These are phyloP conservation scores for Penaeus japonicus DNA, from an alignment of 1,140 invertebrate species.

Conservation along the genomic window DNA sequence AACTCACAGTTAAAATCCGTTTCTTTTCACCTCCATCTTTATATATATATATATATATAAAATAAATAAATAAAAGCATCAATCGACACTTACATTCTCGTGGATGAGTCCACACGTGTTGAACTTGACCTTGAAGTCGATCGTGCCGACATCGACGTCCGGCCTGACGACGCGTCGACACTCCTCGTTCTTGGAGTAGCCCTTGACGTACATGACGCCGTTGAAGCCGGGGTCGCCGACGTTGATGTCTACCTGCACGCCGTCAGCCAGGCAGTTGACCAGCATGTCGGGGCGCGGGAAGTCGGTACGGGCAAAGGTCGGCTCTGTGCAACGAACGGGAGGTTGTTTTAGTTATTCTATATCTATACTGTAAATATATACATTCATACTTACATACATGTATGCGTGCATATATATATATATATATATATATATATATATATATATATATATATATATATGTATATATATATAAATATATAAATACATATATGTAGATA, in stretches of 20 bases:
- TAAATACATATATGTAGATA: too few species aligned
- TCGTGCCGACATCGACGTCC: slow-evolving; percentile 71
- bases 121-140: slow-evolving; percentile 90
- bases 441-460: too few species aligned
- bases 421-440: too few species aligned
- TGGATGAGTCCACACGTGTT: slow-evolving; percentile 90
- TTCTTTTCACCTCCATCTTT: too few species aligned
- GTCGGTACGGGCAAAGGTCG: slow-evolving; percentile 72
- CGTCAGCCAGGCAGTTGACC: slow-evolving; percentile 89
- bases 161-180: slow-evolving; percentile 82
- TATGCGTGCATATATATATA: too few species aligned
- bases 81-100: slow-evolving; percentile 76
- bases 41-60: too few species aligned
- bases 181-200: slow-evolving; percentile 90
- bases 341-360: slow-evolving; percentile 27
- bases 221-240: slow-evolving; percentile 81
- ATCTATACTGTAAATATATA: too few species aligned
- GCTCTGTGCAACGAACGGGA: slow-evolving; percentile 27
- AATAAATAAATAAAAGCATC: slow-evolving; percentile 18
- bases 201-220: slow-evolving; percentile 92
- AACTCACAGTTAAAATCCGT: too few species aligned
- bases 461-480: too few species aligned
- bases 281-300: slow-evolving; percentile 85
- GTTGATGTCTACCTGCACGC: slow-evolving; percentile 86
- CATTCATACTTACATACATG: too few species aligned